Conservation (phyloP, 2,113 vertebrate genomes). For the Odocoileus hemionus region DNA sequence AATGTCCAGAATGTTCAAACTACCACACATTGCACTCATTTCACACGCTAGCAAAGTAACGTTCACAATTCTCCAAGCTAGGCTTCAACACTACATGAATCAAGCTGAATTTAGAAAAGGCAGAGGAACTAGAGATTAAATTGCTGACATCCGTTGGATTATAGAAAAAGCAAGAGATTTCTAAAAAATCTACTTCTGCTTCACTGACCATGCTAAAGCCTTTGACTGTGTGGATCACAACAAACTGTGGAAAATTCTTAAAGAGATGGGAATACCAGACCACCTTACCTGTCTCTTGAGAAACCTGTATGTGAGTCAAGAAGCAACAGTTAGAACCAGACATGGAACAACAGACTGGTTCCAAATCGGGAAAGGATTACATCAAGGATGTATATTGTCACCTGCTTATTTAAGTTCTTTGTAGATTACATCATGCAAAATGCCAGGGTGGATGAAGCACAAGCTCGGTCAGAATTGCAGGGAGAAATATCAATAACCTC, state of each 20-base stretch:
- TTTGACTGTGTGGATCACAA: background rate
- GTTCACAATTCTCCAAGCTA: background rate
- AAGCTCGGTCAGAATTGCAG: background rate
- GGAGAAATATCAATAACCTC: background rate
- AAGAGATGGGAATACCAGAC: background rate
- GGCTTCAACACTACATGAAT: background rate
- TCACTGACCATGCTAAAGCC: background rate
- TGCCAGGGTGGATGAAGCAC: background rate
- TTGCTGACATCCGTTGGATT: background rate
- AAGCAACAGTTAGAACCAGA: background rate
- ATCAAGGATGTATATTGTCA: background rate
- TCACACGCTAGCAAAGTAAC: background rate
- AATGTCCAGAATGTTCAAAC: background rate
- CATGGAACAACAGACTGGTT: background rate
- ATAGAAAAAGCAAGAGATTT: background rate
- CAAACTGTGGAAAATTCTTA: background rate
- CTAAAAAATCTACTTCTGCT: background rate
- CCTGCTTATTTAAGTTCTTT: background rate
- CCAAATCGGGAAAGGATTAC: background rate
- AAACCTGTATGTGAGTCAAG: background rate
- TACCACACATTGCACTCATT: background rate
- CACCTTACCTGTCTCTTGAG: background rate
- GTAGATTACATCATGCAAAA: background rate
- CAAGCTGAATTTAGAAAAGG: background rate
- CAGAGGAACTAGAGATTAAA: background rate